phyloP scores from a whole-genome alignment of 37 sponge, comb jelly and placozoan species.

The Cladorhizidae sp. region DNA sequence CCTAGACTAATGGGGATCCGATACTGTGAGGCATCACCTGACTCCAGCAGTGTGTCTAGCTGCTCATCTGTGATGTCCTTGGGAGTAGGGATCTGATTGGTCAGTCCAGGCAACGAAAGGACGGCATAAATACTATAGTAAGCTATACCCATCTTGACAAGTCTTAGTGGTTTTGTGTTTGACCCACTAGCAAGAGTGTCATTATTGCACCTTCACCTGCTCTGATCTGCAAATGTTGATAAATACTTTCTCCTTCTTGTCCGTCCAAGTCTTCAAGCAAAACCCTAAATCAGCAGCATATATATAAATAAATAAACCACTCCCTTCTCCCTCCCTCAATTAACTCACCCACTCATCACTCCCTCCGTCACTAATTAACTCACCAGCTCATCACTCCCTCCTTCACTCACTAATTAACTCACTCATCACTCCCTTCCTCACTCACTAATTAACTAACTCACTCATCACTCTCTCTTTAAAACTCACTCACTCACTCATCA shows the following conservation, averaged over 20 bases:
- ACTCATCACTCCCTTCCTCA: too few relatives aligned
- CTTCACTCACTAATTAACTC: neutral
- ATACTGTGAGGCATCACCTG: conserved; percentile 78
- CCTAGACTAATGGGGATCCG: conserved; percentile 91
- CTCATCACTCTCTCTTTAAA: too few relatives aligned
- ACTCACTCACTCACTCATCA: too few relatives aligned
- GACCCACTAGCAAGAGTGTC: neutral
- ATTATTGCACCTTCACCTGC: conserved; percentile 46
- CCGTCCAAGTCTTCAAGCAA: conserved; percentile 84
- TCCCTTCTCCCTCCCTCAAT: neutral
- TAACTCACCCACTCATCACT: neutral
- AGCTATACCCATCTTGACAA: neutral
- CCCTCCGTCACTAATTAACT: neutral
- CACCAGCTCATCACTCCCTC: neutral
- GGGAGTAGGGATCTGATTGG: conserved; percentile 84
- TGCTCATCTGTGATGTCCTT: conserved; percentile 88
- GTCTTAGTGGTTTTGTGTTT: too few relatives aligned
- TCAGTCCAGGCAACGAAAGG: too few relatives aligned
- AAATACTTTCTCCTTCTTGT: conserved; percentile 83
- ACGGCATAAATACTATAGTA: neutral
- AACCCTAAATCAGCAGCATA: conserved; percentile 40
- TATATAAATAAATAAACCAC: neutral
- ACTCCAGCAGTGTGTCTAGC: conserved; percentile 60
- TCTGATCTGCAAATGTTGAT: conserved; percentile 90
- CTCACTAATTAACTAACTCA: too few relatives aligned